Conservation (phyloP, 2,888 invertebrate species). For the Drosophila merina region DNA sequence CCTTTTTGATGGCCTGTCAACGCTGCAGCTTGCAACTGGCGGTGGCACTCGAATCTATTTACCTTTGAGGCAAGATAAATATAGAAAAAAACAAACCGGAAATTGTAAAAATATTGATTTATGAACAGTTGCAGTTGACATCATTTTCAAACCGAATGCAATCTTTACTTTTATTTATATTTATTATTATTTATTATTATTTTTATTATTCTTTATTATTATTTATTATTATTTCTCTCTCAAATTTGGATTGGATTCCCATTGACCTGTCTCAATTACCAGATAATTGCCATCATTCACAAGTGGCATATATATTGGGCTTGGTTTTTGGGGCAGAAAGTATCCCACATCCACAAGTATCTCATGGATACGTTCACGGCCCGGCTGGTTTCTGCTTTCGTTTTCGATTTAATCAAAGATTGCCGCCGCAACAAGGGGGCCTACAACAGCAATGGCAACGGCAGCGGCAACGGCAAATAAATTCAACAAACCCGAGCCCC, state of each 20-base stretch:
- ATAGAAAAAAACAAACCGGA: too few species aligned
- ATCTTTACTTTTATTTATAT: too few species aligned
- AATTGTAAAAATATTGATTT: too few species aligned
- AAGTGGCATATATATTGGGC: not conserved
- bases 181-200: too few species aligned
- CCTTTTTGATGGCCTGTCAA: conserved; percentile 5
- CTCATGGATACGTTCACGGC: conserved; percentile 17
- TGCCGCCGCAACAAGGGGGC: conserved; percentile 35
- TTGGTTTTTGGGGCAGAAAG: not conserved
- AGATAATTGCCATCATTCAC: not conserved
- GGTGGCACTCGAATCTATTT: not conserved
- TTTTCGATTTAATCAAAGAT: conserved; percentile 40
- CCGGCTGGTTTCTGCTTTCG: conserved; percentile 2
- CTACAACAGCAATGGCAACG: conserved; percentile 3
- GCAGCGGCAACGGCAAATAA: conserved; percentile 11
- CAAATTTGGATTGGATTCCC: not conserved
- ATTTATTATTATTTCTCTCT: not conserved
- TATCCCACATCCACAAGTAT: conserved; percentile 21
- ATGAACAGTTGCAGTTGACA: too few species aligned
- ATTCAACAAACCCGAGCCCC: conserved; percentile 22
- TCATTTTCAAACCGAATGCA: too few species aligned
- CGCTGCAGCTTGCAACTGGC: not conserved
- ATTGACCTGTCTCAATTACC: conserved; percentile 1
- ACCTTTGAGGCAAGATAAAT: not conserved
- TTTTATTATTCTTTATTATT: not conserved